Evolutionary conservation across 2,113 vertebrate species (phyloP).

Genomic region (Neomonachus schauinslandi): DNA sequence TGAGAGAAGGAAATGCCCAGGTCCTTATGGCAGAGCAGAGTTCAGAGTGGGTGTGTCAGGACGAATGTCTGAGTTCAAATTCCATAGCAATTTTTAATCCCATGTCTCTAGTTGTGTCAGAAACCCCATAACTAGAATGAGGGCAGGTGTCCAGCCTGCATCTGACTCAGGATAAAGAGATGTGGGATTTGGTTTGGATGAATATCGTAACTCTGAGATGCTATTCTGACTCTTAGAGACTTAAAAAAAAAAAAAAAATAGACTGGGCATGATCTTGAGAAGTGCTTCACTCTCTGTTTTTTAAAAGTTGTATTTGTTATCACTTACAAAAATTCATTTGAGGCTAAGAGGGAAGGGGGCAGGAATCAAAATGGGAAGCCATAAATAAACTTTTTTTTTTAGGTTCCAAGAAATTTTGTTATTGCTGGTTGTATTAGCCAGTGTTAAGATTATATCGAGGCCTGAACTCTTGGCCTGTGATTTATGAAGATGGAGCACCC

Average conservation of each 20-base stretch:
- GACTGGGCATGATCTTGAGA: not conserved
- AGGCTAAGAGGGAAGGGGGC: not conserved
- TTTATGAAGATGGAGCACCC: not conserved
- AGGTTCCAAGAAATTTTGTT: not conserved
- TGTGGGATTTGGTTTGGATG: not conserved
- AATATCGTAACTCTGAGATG: not conserved
- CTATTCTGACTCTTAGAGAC: not conserved
- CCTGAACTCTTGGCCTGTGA: not conserved
- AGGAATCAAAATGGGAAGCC: not conserved
- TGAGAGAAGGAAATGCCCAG: not conserved
- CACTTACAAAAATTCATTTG: not conserved
- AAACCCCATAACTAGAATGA: not conserved
- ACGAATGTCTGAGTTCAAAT: not conserved
- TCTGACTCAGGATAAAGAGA: not conserved
- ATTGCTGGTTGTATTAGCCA: not conserved
- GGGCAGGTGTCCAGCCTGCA: not conserved
- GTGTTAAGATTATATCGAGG: not conserved
- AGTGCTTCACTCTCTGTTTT: not conserved
- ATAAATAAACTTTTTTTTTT: not conserved
- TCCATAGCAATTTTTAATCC: not conserved
- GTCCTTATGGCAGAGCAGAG: not conserved
- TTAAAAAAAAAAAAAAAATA: not conserved
- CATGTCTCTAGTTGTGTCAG: not conserved
- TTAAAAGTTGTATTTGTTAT: not conserved
- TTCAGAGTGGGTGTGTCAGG: not conserved